These are phyloP conservation scores for Percopsis omiscomaycus DNA, from an alignment of 2,797 vertebrate genomes.

Conservation along the genomic window DNA sequence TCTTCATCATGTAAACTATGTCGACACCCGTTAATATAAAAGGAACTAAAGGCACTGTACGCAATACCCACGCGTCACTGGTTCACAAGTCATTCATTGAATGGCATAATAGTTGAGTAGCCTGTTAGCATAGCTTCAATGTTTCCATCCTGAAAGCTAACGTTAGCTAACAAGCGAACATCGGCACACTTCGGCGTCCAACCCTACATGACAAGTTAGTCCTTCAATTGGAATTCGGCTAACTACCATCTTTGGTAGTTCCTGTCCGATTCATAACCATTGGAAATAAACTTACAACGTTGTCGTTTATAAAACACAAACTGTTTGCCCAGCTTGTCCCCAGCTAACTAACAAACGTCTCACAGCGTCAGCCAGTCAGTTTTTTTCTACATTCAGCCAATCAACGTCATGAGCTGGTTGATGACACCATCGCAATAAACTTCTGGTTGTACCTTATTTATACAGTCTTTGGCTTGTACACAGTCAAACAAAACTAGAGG, in stretches of 20 bases:
- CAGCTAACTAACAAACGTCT: too few relatives aligned
- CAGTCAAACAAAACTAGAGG: too few relatives aligned
- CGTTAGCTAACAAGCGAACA: slow-evolving; percentile 34
- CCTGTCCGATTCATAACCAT: neutral
- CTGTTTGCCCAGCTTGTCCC: too few relatives aligned
- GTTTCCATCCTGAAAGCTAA: slow-evolving; percentile 53
- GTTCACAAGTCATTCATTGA: slow-evolving; percentile 28
- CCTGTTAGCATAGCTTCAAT: slow-evolving; percentile 33
- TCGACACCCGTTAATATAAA: too few relatives aligned
- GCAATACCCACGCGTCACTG: too few relatives aligned
- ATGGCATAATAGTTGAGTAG: neutral
- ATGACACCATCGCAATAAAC: neutral
- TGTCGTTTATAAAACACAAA: neutral
- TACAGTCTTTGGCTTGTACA: too few relatives aligned
- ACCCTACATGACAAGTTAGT: slow-evolving; percentile 14
- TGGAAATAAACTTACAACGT: neutral
- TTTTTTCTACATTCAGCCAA: slow-evolving; percentile 24
- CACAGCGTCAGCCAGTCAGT: slow-evolving; percentile 8
- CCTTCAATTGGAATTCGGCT: slow-evolving; percentile 5
- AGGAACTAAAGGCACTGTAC: too few relatives aligned
- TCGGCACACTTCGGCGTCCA: slow-evolving; percentile 29
- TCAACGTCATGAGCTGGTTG: slow-evolving; percentile 26
- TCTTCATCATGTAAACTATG: slow-evolving; percentile 79
- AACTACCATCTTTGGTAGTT: slow-evolving; percentile 47
- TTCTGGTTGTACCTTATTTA: too few relatives aligned